Conservation (phyloP, 2,888 invertebrate species). For the Terebella lapidaria region DNA sequence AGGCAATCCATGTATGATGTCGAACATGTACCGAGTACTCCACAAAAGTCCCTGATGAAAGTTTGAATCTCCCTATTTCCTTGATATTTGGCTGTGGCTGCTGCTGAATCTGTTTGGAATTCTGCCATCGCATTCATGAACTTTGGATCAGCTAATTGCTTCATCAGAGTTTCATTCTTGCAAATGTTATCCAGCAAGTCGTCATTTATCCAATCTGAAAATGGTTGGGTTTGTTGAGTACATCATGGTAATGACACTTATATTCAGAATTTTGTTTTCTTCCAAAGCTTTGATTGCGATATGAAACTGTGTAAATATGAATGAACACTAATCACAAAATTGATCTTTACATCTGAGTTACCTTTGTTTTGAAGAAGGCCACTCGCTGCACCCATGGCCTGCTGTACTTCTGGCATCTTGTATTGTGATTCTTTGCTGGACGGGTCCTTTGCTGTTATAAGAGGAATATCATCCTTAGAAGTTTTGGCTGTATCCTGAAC, state of each 20-base stretch:
- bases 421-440: slow-evolving; percentile 24
- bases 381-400: slow-evolving; percentile 32
- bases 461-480: slow-evolving; percentile 32
- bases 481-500: background rate
- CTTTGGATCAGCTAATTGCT: background rate
- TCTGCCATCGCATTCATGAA: background rate
- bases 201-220: slow-evolving; percentile 4
- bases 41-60: slow-evolving; percentile 44
- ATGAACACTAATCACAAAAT: background rate
- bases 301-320: background rate
- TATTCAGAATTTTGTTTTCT: too few species aligned
- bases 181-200: background rate
- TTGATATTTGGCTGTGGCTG: slow-evolving; percentile 33
- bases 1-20: background rate
- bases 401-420: slow-evolving; percentile 39
- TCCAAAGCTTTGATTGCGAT: background rate
- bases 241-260: too few species aligned
- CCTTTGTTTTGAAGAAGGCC: slow-evolving; percentile 32
- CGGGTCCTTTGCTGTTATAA: slow-evolving; percentile 30
- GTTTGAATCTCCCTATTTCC: slow-evolving; percentile 40
- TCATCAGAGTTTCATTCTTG: background rate
- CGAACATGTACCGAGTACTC: slow-evolving; percentile 42
- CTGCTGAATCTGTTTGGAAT: background rate
- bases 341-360: slow-evolving; percentile 1
- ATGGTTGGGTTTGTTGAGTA: too few species aligned